Evolutionary conservation across 2,113 vertebrate species (phyloP), one percentile per base, ranked within the genome.

Genomic region (Daubentonia madagascariensis): DNA sequence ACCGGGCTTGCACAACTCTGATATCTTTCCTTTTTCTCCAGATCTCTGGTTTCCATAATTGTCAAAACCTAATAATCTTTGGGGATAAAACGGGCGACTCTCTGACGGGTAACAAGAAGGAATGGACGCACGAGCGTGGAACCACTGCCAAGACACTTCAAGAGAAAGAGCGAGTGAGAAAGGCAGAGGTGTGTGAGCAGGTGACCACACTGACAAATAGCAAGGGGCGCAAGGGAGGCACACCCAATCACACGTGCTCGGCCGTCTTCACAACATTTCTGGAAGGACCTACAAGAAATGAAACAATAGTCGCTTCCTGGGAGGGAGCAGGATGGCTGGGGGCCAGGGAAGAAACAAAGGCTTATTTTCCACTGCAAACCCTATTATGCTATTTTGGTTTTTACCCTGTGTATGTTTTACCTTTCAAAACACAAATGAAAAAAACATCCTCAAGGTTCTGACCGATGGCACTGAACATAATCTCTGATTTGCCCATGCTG

Each of bases 181-280:
- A 43, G 43, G 59, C 79, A 23, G 43, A 43, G 1, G 37, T 1
- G 28, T 11, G 37, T 18, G 59, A 11, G 3, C 43, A 83, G 54
- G 91, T 23, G 75, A 17, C 32, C 35, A 9, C 11, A 9, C 1
- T 6, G 65, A 18, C 11, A 2, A 11, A 48, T 1, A 23, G 20
- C n/a, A 6, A 4, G 10, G 22, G 73, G 75, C 1, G 8, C 1
- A 14, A 6, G 48, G 37, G 78, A 23, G 13, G 40, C 12, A 3
- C 35, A 52, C 1, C 1, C 16, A 3, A 6, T 9, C 22, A 4
- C 4, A 0, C 1, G 5, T 2, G 63, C 65, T 20, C 1, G 1
- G 50, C 45, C 43, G 0, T 6, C 25, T 23, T 8, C 0, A 4
- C 81, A 45, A 16, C 10, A 6, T 35, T 28, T 85, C 83, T 57